Base-by-base conservation (phyloP, 2,113 vertebrate species). In the Columba janthina region DNA sequence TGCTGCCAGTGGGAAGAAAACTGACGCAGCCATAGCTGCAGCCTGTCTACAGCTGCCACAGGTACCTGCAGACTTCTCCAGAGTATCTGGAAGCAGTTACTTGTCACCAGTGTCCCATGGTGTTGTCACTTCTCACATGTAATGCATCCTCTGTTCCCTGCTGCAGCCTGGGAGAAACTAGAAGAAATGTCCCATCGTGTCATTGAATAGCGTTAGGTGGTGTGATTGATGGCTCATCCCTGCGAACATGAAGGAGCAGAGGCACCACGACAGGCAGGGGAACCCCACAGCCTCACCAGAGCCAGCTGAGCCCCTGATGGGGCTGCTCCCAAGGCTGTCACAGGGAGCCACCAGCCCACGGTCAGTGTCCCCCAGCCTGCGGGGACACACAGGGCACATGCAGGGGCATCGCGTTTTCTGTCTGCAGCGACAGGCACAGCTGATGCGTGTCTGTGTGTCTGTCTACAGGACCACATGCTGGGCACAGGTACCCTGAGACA, bases 401-500 rank as follows among this genome's bases (percentile, higher is more conserved):
- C 44, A 46, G 44, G 44, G 44, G 44, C 44, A 46, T 46, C 8
- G 18, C n/a, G 24, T 4, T 31, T 61, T 61, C 42, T 31, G 22
- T 5, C 34, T 5, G 32, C 24, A 2, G 15, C 28, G 22, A n/a
- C 8, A 4, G 1, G 24, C 11, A 9, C 1, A 12, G 48, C 11
- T 2, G 7, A 20, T 1, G 31, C 3, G 46, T n/a, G 64, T 11
- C 32, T 18, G 38, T 19, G 12, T 16, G 21, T 4, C 40, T 10
- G 34, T 21, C 58, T 3, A 1, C 1, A 13, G 31, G 42, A 20
- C 22, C 14, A 5, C 16, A 1, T 0, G n/a, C 57, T 12, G 38
- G 36, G 42, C 11, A 1, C 0, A 0, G 36, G 17, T 6, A 22
- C 25, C 32, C 0, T 0, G 44, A 25, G 53, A 25, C 0, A 1